These are phyloP conservation scores for Aspidoscelis tigris DNA, from an alignment of 2,113 vertebrate genomes.

Conservation along the genomic window DNA sequence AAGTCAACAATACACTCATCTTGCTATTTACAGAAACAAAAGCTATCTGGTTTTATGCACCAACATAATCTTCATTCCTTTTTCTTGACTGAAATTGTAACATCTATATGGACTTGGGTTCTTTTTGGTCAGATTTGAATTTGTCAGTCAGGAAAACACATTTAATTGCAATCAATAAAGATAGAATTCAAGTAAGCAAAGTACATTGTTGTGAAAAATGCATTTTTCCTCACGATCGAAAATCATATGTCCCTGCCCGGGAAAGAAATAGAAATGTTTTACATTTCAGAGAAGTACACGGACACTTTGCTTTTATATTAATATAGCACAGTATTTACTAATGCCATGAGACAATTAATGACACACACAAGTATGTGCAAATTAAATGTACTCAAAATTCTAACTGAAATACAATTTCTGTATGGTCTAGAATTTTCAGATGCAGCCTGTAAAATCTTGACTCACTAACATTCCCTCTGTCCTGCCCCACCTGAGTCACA, in stretches of 20 bases:
- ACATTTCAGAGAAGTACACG: not conserved
- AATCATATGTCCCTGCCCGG: not conserved
- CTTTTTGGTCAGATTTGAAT: not conserved
- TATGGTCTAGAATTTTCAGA: not conserved
- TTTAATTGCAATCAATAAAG: constrained; percentile 18
- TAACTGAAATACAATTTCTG: not conserved
- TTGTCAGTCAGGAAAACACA: constrained; percentile 7
- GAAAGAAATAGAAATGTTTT: constrained; percentile 13
- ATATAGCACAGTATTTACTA: not conserved
- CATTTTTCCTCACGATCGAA: not conserved
- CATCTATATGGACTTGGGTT: not conserved
- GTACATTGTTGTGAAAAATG: not conserved
- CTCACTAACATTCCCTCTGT: not conserved
- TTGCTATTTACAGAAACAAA: not conserved
- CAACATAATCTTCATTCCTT: not conserved
- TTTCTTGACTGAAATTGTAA: not conserved
- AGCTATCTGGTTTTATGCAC: not conserved
- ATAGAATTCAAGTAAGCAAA: not conserved
- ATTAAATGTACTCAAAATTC: rapidly evolving
- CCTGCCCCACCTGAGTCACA: not conserved
- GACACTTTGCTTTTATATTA: not conserved
- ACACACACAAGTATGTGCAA: not conserved
- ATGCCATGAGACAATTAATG: constrained; percentile 6
- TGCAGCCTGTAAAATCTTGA: not conserved
- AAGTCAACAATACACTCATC: no score